phyloP scores from a whole-genome alignment of 2,888 invertebrate species.

The Cinara cedri region DNA sequence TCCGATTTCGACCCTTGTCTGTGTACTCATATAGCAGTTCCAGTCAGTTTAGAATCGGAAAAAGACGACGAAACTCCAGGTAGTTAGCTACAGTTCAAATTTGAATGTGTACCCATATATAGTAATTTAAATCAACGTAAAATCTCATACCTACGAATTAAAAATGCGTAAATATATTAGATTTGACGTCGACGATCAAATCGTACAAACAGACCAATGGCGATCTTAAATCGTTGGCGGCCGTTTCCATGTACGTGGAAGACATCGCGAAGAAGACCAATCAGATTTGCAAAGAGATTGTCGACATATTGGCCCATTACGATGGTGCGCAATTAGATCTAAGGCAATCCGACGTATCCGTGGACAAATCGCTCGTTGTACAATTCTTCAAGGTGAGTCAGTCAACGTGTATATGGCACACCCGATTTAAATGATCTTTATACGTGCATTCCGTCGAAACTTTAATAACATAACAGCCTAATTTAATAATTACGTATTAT shows the following conservation, averaged over 20 bases:
- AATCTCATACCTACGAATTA: too few species aligned
- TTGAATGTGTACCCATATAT: too few species aligned
- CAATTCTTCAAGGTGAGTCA: conserved; percentile 54
- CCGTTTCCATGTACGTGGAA: conserved; percentile 39
- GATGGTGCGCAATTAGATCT: conserved; percentile 49
- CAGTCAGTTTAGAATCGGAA: conserved; percentile 45
- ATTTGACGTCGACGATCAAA: conserved; percentile 20
- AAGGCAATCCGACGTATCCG: conserved; percentile 46
- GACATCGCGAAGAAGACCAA: conserved; percentile 40
- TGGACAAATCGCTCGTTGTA: conserved; percentile 44
- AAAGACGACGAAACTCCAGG: conserved; percentile 41
- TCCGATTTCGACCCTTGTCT: conserved; percentile 24
- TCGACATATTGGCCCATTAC: conserved; percentile 23
- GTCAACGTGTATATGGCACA: conserved; percentile 20
- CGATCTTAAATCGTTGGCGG: conserved; percentile 42
- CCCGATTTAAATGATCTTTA: neutral
- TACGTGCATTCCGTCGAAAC: neutral
- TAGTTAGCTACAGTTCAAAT: neutral
- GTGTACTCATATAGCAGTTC: conserved; percentile 44
- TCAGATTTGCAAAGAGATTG: conserved; percentile 46
- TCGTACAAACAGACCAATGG: conserved; percentile 37
- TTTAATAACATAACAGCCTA: neutral
- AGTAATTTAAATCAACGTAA: too few species aligned
- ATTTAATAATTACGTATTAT: too few species aligned
- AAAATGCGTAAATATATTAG: neutral